A percentile compares a stretch with the other conserved stretches of the same genome.
Evolutionary conservation across 92 coral and sea anemone genomes (phyloP).

Genomic region (Scolanthus callimorphus): DNA sequence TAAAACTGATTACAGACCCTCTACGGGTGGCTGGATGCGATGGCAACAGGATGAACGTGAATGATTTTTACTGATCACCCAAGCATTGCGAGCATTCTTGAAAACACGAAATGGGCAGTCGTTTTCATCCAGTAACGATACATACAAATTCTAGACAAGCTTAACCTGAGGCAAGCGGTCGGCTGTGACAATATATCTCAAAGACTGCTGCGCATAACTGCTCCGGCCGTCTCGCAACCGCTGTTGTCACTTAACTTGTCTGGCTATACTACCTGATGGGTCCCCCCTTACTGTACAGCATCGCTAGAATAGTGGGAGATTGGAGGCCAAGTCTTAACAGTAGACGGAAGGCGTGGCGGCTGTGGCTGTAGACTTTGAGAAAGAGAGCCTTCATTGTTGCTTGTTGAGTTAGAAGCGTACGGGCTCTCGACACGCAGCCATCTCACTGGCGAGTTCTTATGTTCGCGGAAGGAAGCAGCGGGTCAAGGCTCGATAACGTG

Average conservation of each 20-base stretch:
- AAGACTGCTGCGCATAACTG: background rate
- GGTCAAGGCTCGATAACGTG: background rate
- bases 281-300: slow-evolving; percentile 7
- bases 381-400: background rate
- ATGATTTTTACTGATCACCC: no score
- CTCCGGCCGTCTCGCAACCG: background rate
- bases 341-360: background rate
- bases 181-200: background rate
- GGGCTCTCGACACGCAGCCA: slow-evolving; percentile 1
- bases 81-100: no score
- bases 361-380: slow-evolving; percentile 6
- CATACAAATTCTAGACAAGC: background rate
- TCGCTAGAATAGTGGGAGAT: background rate
- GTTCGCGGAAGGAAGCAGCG: background rate
- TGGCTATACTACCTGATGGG: slow-evolving; percentile 1
- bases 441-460: background rate
- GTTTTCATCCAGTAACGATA: no score
- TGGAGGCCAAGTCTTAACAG: background rate
- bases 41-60: no score
- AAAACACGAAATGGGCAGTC: no score
- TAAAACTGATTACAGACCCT: slow-evolving; percentile 16
- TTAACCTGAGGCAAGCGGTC: background rate
- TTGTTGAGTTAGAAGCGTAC: background rate
- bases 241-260: slow-evolving; percentile 1
- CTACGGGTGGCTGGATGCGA: slow-evolving; percentile 28